Percentiles rank a stretch among this genome's conserved stretches.
Conservation (phyloP, 2,113 vertebrate species). For the Gnathonemus longibarbis region DNA sequence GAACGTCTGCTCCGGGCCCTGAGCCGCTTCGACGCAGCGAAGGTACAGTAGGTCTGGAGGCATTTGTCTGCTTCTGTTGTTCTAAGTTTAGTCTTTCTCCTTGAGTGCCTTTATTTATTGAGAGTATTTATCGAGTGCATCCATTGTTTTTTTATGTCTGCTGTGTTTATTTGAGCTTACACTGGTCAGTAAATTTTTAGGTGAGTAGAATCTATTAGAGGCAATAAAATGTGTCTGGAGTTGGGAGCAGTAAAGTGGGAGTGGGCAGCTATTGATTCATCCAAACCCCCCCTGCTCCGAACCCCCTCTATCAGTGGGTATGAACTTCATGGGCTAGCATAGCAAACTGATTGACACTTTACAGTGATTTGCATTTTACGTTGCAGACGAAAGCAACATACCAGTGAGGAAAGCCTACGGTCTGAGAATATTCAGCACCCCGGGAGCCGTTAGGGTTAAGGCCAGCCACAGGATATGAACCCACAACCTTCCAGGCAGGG, state of each 20-base stretch:
- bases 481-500: neutral
- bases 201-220: neutral
- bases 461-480: neutral
- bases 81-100: neutral
- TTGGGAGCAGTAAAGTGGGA: neutral
- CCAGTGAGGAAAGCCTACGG: neutral
- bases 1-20: constrained; percentile 64
- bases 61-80: neutral
- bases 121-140: neutral
- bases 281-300: neutral
- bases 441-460: neutral
- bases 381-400: neutral
- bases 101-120: neutral
- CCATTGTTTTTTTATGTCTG: neutral
- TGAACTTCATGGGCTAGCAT: neutral
- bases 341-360: neutral
- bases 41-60: constrained; percentile 60
- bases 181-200: neutral
- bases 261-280: neutral
- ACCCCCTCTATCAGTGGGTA: neutral
- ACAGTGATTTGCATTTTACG: neutral
- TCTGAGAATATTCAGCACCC: neutral
- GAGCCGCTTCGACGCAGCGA: constrained; percentile 58
- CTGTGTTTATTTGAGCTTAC: neutral
- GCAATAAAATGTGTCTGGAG: neutral